These are phyloP conservation scores for Rhinogobius similis DNA, from an alignment of 2,113 vertebrate genomes.

Conservation along the genomic window DNA sequence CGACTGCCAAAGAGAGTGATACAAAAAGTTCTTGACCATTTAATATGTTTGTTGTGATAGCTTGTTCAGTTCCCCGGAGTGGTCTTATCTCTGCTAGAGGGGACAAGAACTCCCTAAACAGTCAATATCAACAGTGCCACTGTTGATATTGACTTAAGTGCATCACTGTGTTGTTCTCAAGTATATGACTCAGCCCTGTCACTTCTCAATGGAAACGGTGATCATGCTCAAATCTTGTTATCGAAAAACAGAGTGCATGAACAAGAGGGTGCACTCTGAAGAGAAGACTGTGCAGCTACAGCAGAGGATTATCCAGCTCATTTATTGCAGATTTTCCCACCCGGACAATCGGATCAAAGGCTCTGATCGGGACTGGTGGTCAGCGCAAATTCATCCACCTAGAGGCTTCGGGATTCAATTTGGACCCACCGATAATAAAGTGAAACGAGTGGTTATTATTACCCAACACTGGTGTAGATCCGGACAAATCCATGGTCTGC, in stretches of 20 bases:
- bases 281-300: constrained; percentile 16
- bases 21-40: too few relatives aligned
- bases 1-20: too few relatives aligned
- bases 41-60: neutral
- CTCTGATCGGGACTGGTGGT: constrained; percentile 42
- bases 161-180: constrained; percentile 1
- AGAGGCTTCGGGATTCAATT: constrained; percentile 37
- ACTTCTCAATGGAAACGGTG: neutral
- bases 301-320: constrained; percentile 49
- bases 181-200: constrained; percentile 1
- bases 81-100: neutral
- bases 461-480: constrained; percentile 12
- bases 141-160: constrained; percentile 8
- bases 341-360: constrained; percentile 51
- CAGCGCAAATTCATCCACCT: constrained; percentile 28
- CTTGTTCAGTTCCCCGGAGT: neutral
- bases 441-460: constrained; percentile 35
- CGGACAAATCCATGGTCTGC: neutral
- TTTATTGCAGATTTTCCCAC: constrained; percentile 55
- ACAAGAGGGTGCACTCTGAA: neutral
- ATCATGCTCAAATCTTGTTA: neutral
- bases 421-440: constrained; percentile 22
- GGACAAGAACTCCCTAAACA: neutral
- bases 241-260: neutral
- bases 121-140: neutral